phyloP scores from a whole-genome alignment of 2,888 invertebrate species.

The Ypsolopha scabrella region DNA sequence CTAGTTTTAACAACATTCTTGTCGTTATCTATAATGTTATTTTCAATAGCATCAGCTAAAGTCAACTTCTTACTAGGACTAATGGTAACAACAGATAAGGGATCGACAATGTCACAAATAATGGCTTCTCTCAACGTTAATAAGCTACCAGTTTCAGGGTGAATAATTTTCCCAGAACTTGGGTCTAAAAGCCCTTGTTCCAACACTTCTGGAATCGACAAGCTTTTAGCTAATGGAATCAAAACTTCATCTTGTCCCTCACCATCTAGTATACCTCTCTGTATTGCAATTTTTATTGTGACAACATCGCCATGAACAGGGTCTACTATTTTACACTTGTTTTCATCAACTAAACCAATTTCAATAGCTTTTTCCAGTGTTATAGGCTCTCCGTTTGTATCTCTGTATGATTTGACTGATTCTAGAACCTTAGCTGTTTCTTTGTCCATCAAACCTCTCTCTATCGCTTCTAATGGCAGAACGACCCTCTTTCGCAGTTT shows the following conservation, averaged over 20 bases:
- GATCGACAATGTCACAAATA: constrained; percentile 89
- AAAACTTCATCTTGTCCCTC: constrained; percentile 81
- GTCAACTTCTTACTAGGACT: constrained; percentile 76
- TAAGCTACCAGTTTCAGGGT: constrained; percentile 87
- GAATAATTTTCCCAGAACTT: constrained; percentile 79
- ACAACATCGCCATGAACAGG: constrained; percentile 84
- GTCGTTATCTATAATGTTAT: constrained; percentile 77
- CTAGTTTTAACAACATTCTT: constrained; percentile 75
- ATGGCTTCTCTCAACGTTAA: constrained; percentile 87
- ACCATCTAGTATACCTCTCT: constrained; percentile 84
- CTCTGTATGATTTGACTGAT: constrained; percentile 67
- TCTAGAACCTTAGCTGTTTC: constrained; percentile 80
- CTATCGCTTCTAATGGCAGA: constrained; percentile 80
- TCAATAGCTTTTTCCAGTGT: constrained; percentile 83
- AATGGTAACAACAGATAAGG: constrained; percentile 77
- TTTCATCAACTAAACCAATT: constrained; percentile 76
- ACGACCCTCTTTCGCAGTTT: constrained; percentile 83
- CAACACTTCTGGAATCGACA: constrained; percentile 86
- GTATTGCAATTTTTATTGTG: constrained; percentile 86
- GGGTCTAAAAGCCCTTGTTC: constrained; percentile 88
- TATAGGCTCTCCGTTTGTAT: constrained; percentile 70
- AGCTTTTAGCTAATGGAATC: constrained; percentile 82
- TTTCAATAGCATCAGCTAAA: constrained; percentile 80
- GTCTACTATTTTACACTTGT: constrained; percentile 84
- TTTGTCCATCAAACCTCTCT: constrained; percentile 82